A percentile compares a stretch with the other conserved stretches of the same genome.
These are phyloP conservation scores for Diadophis punctatus DNA, from an alignment of 2,113 vertebrate genomes.

Conservation along the genomic window DNA sequence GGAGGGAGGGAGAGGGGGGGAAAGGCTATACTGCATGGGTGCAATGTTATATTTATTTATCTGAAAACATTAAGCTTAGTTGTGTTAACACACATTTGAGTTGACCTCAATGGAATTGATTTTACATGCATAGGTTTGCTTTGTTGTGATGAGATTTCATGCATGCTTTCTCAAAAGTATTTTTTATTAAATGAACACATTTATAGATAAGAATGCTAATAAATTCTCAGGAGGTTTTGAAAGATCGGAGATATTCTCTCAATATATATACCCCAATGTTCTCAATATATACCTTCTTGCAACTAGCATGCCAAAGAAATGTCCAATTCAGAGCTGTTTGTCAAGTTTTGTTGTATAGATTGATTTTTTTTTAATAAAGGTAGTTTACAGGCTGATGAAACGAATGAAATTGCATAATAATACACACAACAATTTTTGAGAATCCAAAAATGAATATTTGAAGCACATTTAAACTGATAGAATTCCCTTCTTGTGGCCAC, in stretches of 20 bases:
- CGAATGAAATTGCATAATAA: neutral
- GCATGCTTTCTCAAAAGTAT: neutral
- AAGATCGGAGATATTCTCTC: neutral
- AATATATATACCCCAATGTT: no score
- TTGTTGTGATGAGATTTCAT: neutral
- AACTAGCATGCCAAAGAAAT: neutral
- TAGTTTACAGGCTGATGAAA: neutral
- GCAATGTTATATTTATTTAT: neutral
- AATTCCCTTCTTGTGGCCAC: neutral
- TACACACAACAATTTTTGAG: neutral
- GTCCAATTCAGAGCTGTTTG: neutral
- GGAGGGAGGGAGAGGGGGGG: no score
- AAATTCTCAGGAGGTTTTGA: neutral
- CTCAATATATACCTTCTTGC: neutral
- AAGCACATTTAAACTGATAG: neutral
- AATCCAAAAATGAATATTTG: neutral
- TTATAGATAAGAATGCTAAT: neutral
- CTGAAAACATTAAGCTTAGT: neutral
- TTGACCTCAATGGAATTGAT: neutral
- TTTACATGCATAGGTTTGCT: neutral
- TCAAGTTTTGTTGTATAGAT: neutral
- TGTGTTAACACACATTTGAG: neutral
- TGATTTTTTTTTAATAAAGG: neutral
- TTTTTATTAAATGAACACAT: neutral
- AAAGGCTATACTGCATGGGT: neutral